phyloP scores from a whole-genome alignment of 1,140 invertebrate genomes.

The Drosophila mayri region DNA sequence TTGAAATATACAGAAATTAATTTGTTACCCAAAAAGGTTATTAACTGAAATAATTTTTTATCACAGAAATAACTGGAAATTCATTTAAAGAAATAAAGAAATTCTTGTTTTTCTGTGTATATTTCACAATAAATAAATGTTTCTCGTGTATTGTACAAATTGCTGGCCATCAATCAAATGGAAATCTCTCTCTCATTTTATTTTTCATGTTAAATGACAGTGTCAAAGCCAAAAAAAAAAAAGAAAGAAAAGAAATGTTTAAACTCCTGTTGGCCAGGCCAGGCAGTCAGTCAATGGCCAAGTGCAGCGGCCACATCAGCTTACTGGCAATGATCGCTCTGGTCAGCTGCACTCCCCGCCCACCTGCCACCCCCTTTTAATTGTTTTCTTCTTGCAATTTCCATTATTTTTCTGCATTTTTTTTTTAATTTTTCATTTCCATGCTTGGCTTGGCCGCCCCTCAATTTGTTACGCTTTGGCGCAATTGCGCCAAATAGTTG shows the following conservation, averaged over 20 bases:
- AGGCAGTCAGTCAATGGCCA: conserved; percentile 58
- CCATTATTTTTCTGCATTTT: conserved; percentile 32
- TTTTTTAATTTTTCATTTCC: conserved; percentile 46
- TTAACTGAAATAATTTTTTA: too few relatives aligned
- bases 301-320: conserved; percentile 42
- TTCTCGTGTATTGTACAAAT: conserved; percentile 37
- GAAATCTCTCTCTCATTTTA: conserved; percentile 15
- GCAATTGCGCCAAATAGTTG: conserved; percentile 78
- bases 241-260: neutral
- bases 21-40: too few relatives aligned
- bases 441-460: conserved; percentile 52
- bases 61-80: too few relatives aligned
- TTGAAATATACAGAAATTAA: too few relatives aligned
- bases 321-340: conserved; percentile 64
- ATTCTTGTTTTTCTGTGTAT: neutral
- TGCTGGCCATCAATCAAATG: conserved; percentile 64
- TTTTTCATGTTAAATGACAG: conserved; percentile 27
- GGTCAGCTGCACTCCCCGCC: conserved; percentile 57
- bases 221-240: conserved; percentile 66
- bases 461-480: conserved; percentile 70
- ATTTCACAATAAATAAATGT: conserved; percentile 5
- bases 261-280: conserved; percentile 21
- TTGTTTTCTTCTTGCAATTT: conserved; percentile 58
- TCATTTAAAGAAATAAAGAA: neutral
- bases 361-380: conserved; percentile 37